Evolutionary conservation across 2,797 vertebrate genomes (phyloP), one percentile per base, ranked within the genome.

Genomic region (Hyperoplus lanceolatus): DNA sequence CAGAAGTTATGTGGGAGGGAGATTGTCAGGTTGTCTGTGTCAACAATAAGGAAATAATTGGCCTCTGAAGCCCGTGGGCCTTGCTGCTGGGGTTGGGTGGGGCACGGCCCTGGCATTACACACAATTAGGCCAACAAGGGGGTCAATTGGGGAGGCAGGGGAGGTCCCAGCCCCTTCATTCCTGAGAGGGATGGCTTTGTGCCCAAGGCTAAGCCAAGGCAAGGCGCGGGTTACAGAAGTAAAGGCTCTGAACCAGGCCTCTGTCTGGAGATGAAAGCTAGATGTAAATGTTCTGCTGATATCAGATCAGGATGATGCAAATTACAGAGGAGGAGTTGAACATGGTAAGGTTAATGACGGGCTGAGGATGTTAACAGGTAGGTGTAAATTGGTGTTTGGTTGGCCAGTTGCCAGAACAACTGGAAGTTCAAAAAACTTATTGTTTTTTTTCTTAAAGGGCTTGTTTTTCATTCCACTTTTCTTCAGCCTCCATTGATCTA

Each of bases 1-100:
- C 80, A 83, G 87, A 85, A 90, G 81, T 85, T 88, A 86, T 90
- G 89, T 87, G 82, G 89, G 88, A 87, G 90, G 84, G 77, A 89
- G 87, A 83, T 80, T 92, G 90, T 92, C 90, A 90, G 90, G 89
- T 89, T 89, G 87, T 91, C 92, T 92, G 91, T 94, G 92, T 94
- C 89, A 93, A 94, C 89, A 93, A 89, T 84, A 89, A 83, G 80
- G 86, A 89, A 93, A 94, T 92, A 91, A 93, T 93, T 93, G 90
- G 83, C 87, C 92, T 81, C 64, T 86, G 70, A 65, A 75, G 90
- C 90, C 86, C 4, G 11, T 68, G 81, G 87, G 86, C 69, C 84
- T 82, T 58, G 15, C 66, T 18, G 43, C 73, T 60, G 69, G 78
- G 79, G 78, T 70, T 82, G 82, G 87, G 86, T 77, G 85, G 73